Evolutionary conservation across 2,113 vertebrate species (phyloP).

Genomic region (Centropristis striata): DNA sequence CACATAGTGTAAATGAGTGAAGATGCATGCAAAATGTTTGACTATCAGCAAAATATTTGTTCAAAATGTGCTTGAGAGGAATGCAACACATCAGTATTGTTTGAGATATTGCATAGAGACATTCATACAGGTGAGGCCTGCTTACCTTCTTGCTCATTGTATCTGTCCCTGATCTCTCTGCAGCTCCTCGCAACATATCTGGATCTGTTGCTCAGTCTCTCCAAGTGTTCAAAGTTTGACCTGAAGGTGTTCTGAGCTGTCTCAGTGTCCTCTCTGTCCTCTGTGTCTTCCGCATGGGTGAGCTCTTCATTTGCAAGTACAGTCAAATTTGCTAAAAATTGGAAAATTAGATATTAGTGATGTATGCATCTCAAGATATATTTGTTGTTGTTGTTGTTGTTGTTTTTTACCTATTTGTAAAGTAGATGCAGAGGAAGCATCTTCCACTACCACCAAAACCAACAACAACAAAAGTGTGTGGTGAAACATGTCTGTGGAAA

Average conservation of each 20-base stretch:
- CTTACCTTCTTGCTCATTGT: constrained; percentile 19
- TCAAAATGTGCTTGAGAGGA: background rate
- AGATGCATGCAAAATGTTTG: background rate
- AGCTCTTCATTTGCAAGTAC: background rate
- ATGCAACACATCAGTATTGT: background rate
- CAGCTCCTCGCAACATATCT: constrained; percentile 40
- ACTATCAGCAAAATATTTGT: background rate
- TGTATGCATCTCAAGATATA: background rate
- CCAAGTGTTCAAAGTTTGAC: constrained; percentile 23
- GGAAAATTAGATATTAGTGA: background rate
- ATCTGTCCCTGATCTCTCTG: constrained; percentile 34
- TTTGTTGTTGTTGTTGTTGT: no score
- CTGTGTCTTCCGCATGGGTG: no score
- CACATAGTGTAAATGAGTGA: background rate
- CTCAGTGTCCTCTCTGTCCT: background rate
- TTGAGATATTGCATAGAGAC: background rate
- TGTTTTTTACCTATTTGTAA: constrained; percentile 12
- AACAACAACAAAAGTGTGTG: background rate
- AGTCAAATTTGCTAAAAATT: background rate
- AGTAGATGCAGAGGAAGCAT: background rate
- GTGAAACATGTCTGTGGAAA: constrained; percentile 10
- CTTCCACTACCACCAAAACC: background rate
- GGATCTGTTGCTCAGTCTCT: constrained; percentile 14
- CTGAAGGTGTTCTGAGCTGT: background rate
- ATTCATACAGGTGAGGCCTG: background rate